These are phyloP conservation scores for Oxygymnocypris stewartii DNA, from an alignment of 2,113 vertebrate genomes.

Conservation along the genomic window DNA sequence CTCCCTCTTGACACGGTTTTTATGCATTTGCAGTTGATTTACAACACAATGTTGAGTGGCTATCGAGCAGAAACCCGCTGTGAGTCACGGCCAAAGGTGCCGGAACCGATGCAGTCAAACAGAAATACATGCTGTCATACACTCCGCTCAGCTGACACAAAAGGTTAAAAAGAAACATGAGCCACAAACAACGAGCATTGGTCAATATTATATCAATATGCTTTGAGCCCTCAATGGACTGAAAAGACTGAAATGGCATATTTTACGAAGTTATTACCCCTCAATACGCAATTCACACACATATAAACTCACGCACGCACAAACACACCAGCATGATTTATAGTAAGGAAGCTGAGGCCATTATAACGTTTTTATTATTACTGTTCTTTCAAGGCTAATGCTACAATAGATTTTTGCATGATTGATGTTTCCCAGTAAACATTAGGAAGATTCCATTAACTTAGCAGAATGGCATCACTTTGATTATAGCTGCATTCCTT, in stretches of 20 bases:
- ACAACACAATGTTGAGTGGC: conserved; percentile 72
- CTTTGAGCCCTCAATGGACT: conserved; percentile 69
- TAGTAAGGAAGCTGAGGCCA: conserved; percentile 81
- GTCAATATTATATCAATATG: conserved; percentile 78
- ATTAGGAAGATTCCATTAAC: conserved; percentile 83
- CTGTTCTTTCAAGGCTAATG: conserved; percentile 85
- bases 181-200: conserved; percentile 64
- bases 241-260: conserved; percentile 77
- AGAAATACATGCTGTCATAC: conserved; percentile 60
- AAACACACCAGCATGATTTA: conserved; percentile 73
- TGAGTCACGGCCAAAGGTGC: conserved; percentile 69
- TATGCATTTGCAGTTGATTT: conserved; percentile 78
- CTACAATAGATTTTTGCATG: conserved; percentile 84
- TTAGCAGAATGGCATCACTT: conserved; percentile 81
- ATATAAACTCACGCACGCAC: conserved; percentile 38
- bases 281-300: conserved; percentile 51
- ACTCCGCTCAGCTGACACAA: conserved; percentile 61
- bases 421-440: conserved; percentile 82
- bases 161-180: conserved; percentile 67
- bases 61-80: conserved; percentile 71
- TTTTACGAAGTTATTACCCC: conserved; percentile 68
- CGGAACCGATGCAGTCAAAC: conserved; percentile 68
- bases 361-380: conserved; percentile 85
- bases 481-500: conserved; percentile 79
- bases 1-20: conserved; percentile 66